Evolutionary conservation across 2,888 invertebrate species (phyloP).

Genomic region (Melanostoma scalare): DNA sequence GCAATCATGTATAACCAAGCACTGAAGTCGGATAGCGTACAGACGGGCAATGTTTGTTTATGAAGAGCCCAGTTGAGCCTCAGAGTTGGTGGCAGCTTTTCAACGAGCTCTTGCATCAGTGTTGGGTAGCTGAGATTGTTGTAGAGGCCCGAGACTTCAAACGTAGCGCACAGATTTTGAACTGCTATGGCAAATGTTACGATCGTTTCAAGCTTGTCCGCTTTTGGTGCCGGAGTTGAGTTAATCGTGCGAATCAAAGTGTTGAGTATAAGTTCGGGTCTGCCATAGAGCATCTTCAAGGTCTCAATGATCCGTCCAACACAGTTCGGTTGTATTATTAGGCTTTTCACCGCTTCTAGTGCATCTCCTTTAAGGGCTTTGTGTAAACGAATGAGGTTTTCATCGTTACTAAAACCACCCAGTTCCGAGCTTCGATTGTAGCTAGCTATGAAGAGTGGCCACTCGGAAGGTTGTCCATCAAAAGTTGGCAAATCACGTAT

Average conservation of each 20-base stretch:
- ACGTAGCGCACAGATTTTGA: constrained; percentile 15
- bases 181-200: constrained; percentile 7
- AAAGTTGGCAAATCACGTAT: too few species aligned
- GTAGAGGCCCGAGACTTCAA: background rate
- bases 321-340: constrained; percentile 5
- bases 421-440: too few species aligned
- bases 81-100: constrained; percentile 24
- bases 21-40: constrained; percentile 15
- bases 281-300: background rate
- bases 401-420: background rate
- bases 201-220: background rate
- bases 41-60: constrained; percentile 8
- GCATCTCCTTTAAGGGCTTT: constrained; percentile 20
- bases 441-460: too few species aligned
- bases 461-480: too few species aligned
- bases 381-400: constrained; percentile 22
- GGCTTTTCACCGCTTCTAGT: background rate
- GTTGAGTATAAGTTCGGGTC: background rate
- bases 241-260: constrained; percentile 1
- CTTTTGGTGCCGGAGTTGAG: background rate
- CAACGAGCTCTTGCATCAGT: constrained; percentile 35
- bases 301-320: background rate
- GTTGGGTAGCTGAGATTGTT: constrained; percentile 13
- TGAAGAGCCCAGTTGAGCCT: constrained; percentile 36
- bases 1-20: constrained; percentile 5